Evolutionary conservation across 2,888 invertebrate species (phyloP).

Genomic region (Campaea margaritaria): DNA sequence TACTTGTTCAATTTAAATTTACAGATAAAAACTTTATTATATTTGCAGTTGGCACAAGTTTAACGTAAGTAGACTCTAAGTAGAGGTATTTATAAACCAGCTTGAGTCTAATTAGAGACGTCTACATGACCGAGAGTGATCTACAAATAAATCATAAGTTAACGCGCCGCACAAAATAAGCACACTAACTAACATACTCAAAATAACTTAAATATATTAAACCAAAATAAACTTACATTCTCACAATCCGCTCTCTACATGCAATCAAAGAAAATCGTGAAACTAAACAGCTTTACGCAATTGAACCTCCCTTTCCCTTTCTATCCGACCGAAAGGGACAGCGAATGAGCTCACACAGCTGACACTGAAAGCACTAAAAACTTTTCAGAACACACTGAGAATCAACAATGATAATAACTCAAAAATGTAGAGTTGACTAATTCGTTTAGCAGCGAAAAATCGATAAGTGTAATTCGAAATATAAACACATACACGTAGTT

Average conservation of each 20-base stretch:
- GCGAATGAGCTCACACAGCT: slow-evolving; percentile 69
- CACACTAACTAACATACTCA: slow-evolving; percentile 30
- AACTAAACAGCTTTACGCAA: slow-evolving; percentile 74
- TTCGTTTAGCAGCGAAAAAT: slow-evolving; percentile 54
- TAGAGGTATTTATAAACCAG: slow-evolving; percentile 74
- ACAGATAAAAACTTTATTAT: slow-evolving; percentile 35
- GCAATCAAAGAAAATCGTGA: slow-evolving; percentile 72
- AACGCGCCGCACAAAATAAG: slow-evolving; percentile 42
- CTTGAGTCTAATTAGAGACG: slow-evolving; percentile 71
- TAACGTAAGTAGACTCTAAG: slow-evolving; percentile 68
- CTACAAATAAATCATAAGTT: slow-evolving; percentile 66
- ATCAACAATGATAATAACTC: slow-evolving; percentile 55
- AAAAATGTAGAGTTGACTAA: slow-evolving; percentile 54
- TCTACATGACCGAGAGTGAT: slow-evolving; percentile 65
- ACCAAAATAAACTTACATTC: slow-evolving; percentile 67
- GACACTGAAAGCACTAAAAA: slow-evolving; percentile 81
- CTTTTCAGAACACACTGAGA: slow-evolving; percentile 72
- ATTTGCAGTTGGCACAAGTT: slow-evolving; percentile 58
- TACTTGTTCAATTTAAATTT: slow-evolving; percentile 29
- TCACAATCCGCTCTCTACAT: slow-evolving; percentile 70
- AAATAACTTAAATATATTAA: slow-evolving; percentile 25
- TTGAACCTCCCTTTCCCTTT: slow-evolving; percentile 77
- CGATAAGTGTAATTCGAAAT: slow-evolving; percentile 49
- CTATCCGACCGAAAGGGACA: slow-evolving; percentile 69
- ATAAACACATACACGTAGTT: slow-evolving; percentile 49